phyloP scores from a whole-genome alignment of 1,140 invertebrate species.

The Aphidius ervi region DNA sequence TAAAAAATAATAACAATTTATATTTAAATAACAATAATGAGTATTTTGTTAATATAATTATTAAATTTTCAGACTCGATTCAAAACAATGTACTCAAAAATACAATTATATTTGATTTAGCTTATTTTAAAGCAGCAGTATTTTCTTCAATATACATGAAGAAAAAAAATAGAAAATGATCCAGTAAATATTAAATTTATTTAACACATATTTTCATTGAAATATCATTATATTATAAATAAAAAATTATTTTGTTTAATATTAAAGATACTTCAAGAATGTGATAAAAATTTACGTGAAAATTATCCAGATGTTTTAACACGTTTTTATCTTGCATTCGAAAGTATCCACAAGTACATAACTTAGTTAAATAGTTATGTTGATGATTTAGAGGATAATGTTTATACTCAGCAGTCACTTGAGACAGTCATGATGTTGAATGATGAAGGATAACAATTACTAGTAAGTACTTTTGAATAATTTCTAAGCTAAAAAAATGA shows the following conservation, averaged over 20 bases:
- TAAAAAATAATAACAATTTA: neutral
- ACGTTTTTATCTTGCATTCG: conserved; percentile 90
- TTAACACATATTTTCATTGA: neutral
- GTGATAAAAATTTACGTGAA: conserved; percentile 90
- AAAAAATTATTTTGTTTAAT: neutral
- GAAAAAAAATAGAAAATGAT: conserved; percentile 82
- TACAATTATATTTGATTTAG: conserved; percentile 92
- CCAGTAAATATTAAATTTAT: conserved; percentile 57
- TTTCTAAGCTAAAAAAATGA: conserved; percentile 53
- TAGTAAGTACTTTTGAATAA: too few relatives aligned
- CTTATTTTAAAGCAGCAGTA: conserved; percentile 85
- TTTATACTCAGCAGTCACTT: conserved; percentile 89
- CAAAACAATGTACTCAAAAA: conserved; percentile 71
- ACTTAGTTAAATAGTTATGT: conserved; percentile 86
- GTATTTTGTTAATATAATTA: conserved; percentile 7
- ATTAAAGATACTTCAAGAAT: conserved; percentile 70
- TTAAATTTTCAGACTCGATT: conserved; percentile 64
- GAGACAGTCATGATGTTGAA: conserved; percentile 87
- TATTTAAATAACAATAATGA: neutral
- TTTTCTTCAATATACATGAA: conserved; percentile 83
- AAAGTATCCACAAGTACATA: conserved; percentile 92
- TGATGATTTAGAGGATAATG: conserved; percentile 86
- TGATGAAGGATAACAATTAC: conserved; percentile 89
- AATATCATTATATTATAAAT: neutral
- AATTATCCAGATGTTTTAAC: conserved; percentile 85